Conservation (phyloP, 2,113 vertebrate species). For the Anhinga rufa region DNA sequence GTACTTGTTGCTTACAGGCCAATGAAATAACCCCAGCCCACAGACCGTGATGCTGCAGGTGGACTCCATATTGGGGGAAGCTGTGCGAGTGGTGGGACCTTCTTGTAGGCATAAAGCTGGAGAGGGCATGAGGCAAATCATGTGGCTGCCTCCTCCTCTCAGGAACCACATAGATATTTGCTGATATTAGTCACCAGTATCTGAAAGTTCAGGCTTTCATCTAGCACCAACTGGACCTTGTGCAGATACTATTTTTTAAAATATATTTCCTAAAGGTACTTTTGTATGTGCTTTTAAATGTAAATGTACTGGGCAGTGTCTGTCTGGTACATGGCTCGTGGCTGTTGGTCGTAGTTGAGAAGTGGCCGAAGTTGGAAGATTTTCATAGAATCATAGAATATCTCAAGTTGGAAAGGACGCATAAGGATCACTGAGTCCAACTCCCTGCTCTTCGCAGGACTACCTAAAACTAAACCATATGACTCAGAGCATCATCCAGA, state of each 20-base stretch:
- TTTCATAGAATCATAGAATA: neutral
- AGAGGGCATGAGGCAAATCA: neutral
- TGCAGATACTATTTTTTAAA: neutral
- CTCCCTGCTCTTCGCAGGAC: neutral
- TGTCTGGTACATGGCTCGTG: neutral
- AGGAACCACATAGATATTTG: neutral
- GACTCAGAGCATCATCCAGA: neutral
- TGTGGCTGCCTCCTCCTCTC: neutral
- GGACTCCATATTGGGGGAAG: fast-evolving
- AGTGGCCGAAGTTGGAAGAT: neutral
- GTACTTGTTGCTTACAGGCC: neutral
- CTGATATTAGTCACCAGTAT: neutral
- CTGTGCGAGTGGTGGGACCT: neutral
- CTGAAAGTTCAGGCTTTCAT: neutral
- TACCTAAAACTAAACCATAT: neutral
- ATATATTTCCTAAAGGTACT: neutral
- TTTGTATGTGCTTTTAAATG: neutral
- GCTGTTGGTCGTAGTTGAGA: neutral
- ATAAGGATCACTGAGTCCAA: neutral
- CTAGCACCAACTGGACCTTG: neutral
- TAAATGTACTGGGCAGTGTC: neutral
- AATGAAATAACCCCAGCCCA: neutral
- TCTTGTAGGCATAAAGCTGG: neutral
- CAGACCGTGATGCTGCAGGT: fast-evolving
- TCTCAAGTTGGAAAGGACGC: neutral